These are phyloP conservation scores for Sceloporus tristichus DNA, from an alignment of 2,113 vertebrate genomes.

Conservation along the genomic window DNA sequence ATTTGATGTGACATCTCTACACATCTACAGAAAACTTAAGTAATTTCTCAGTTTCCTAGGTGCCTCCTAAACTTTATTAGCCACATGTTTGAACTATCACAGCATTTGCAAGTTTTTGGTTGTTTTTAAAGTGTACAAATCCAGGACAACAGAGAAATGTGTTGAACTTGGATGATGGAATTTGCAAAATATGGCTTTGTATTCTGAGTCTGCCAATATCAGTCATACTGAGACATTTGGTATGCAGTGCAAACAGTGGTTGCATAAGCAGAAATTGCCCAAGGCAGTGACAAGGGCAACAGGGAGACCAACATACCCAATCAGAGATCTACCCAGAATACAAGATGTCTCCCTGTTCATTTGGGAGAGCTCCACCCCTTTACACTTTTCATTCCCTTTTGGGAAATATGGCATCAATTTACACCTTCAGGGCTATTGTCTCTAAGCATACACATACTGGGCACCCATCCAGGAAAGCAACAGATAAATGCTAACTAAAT, in stretches of 20 bases:
- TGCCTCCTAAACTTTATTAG: not conserved
- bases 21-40: not conserved
- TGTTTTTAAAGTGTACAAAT: slow-evolving; percentile 1
- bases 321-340: slow-evolving; percentile 47
- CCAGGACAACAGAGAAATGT: slow-evolving; percentile 19
- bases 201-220: slow-evolving; percentile 20
- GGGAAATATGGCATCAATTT: slow-evolving; percentile 44
- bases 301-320: slow-evolving; percentile 57
- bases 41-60: not conserved
- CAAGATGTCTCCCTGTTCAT: slow-evolving; percentile 47
- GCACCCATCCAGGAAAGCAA: slow-evolving; percentile 65
- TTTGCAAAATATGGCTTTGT: slow-evolving; percentile 25
- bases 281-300: not conserved
- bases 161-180: slow-evolving; percentile 43
- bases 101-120: not conserved
- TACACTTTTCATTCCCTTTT: slow-evolving; percentile 40
- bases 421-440: not conserved
- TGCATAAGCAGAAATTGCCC: slow-evolving; percentile 70
- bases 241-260: slow-evolving; percentile 67
- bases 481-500: slow-evolving; percentile 59
- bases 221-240: slow-evolving; percentile 57
- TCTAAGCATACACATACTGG: slow-evolving; percentile 44
- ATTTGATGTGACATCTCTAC: not conserved
- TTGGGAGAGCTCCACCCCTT: slow-evolving; percentile 30
- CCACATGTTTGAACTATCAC: not conserved